Conservation (phyloP, 2,797 vertebrate species). For the Hybognathus amarus region DNA sequence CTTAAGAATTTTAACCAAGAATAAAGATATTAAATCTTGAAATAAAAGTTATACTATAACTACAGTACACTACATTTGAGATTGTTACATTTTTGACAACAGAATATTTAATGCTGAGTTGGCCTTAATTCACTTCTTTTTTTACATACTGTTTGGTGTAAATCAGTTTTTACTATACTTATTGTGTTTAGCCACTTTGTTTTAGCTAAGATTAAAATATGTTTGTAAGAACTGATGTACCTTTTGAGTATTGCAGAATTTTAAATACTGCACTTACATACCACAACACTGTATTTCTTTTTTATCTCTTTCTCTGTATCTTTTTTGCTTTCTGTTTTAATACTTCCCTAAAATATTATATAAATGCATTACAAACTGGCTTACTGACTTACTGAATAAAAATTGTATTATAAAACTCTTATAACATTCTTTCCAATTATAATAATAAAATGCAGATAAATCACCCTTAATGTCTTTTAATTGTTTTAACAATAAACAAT, state of each 20-base stretch:
- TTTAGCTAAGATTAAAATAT: neutral
- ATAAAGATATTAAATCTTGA: neutral
- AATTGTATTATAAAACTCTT: neutral
- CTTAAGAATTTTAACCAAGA: neutral
- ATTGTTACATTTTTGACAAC: neutral
- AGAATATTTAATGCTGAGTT: neutral
- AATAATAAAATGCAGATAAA: neutral
- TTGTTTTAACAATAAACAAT: constrained; percentile 2
- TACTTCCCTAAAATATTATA: neutral
- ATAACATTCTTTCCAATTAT: neutral
- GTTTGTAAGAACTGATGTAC: neutral
- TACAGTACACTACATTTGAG: neutral
- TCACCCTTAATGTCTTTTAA: neutral
- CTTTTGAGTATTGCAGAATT: neutral
- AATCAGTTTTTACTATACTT: neutral
- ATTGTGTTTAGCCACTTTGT: neutral
- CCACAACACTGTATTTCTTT: neutral
- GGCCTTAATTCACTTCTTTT: neutral
- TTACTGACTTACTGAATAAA: constrained; percentile 5
- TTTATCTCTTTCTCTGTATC: neutral
- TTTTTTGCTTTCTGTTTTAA: neutral
- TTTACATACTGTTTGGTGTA: neutral
- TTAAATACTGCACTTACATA: neutral
- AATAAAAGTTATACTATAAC: neutral
- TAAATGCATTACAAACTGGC: neutral